These are phyloP conservation scores for Brachypteracias leptosomus DNA, from an alignment of 2,113 vertebrate genomes.

Conservation along the genomic window DNA sequence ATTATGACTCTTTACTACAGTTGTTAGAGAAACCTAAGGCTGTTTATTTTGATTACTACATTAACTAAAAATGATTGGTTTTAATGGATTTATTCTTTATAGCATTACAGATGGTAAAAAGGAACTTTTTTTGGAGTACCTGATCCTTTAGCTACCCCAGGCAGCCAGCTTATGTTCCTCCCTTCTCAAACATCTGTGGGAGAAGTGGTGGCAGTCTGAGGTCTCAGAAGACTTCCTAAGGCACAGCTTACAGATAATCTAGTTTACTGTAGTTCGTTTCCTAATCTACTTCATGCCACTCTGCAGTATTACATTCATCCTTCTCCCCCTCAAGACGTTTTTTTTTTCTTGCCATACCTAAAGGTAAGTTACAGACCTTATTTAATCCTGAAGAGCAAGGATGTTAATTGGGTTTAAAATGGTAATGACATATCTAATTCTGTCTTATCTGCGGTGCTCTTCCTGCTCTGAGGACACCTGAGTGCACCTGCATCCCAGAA, in stretches of 20 bases:
- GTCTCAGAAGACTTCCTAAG: background rate
- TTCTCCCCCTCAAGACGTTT: background rate
- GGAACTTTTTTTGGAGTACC: background rate
- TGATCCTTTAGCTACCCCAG: background rate
- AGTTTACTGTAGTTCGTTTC: slow-evolving; percentile 23
- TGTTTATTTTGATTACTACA: background rate
- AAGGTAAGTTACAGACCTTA: background rate
- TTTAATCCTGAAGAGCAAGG: background rate
- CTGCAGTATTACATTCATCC: background rate
- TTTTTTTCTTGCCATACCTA: background rate
- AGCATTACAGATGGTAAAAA: background rate
- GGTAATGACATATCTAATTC: slow-evolving; percentile 29
- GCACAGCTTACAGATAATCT: background rate
- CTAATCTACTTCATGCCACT: background rate
- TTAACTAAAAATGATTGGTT: background rate
- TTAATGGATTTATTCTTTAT: background rate
- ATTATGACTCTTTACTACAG: background rate
- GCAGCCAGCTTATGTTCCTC: background rate
- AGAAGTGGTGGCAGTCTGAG: background rate
- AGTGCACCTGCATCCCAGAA: background rate
- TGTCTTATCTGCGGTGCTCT: background rate
- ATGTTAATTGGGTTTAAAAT: slow-evolving; percentile 51
- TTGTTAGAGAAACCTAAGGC: background rate
- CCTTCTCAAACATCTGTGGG: background rate
- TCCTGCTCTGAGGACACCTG: background rate